These are phyloP conservation scores for Drosophila lacicola DNA, from an alignment of 2,888 invertebrate genomes.

Conservation along the genomic window DNA sequence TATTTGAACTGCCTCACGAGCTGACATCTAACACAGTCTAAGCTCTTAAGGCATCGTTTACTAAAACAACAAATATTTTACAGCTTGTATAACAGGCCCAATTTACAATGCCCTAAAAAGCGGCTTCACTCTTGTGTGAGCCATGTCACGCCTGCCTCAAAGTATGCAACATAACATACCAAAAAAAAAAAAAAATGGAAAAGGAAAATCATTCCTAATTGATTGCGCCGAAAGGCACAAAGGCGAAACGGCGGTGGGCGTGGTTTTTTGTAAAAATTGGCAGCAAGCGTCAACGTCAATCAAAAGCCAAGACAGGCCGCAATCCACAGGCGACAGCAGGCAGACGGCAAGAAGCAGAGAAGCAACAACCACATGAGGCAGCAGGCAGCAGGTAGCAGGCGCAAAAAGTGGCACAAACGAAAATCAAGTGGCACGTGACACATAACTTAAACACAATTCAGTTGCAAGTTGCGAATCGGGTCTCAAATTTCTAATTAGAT, in stretches of 20 bases:
- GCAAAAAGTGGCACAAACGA: slow-evolving; percentile 33
- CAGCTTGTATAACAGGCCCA: slow-evolving; percentile 5
- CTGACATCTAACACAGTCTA: neutral
- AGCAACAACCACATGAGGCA: slow-evolving; percentile 13
- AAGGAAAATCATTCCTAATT: slow-evolving; percentile 52
- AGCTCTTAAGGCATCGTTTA: neutral
- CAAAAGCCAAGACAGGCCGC: slow-evolving; percentile 35
- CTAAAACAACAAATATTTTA: neutral
- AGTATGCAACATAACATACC: slow-evolving; percentile 38
- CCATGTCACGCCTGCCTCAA: slow-evolving; percentile 20
- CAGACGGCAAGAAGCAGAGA: neutral
- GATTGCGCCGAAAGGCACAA: slow-evolving; percentile 52
- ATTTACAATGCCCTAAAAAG: neutral
- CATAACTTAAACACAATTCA: slow-evolving; percentile 25
- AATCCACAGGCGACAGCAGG: slow-evolving; percentile 1
- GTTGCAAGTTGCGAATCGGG: slow-evolving; percentile 6
- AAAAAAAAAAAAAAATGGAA: slow-evolving; percentile 16
- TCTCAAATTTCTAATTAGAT: slow-evolving; percentile 46
- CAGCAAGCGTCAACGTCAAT: slow-evolving; percentile 53
- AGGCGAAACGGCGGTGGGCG: slow-evolving; percentile 13
- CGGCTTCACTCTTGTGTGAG: neutral
- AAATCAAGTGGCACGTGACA: slow-evolving; percentile 28
- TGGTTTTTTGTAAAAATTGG: slow-evolving; percentile 39
- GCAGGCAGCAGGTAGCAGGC: slow-evolving; percentile 3
- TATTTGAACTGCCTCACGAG: no score